Base-by-base conservation (phyloP, 2,797 vertebrate genomes). In the Pipistrellus pygmaeus region DNA sequence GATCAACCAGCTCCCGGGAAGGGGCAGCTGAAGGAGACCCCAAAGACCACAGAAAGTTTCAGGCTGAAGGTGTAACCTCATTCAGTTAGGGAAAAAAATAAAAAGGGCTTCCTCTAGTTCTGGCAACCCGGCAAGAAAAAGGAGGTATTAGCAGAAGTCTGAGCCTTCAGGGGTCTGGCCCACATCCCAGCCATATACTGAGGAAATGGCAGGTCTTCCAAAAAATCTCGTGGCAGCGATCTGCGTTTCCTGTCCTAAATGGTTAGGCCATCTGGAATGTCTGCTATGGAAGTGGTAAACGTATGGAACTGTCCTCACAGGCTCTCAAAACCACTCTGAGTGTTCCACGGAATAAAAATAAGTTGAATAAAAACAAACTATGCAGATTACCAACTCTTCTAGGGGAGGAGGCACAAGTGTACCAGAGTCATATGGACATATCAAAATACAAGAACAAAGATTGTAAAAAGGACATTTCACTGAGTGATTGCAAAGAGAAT, bases 171-270 rank as follows among this genome's bases (percentile, higher is more conserved):
- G 96, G 96, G 41, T 94, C 96, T 97, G 96, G 96, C 96, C 91
- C 76, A 90, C 82, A 91, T 96, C 96, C 96, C 95, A 97, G 95
- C 88, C 94, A 51, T 94, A 96, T 95, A 96, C 96, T 91, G 91
- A 95, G 94, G 95, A 96, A 92, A 96, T 96, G 96, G 91, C 91
- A 94, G 88, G 88, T 92, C 94, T 97, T 96, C 93, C 97, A 96
- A 93, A 97, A 94, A 95, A 93, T 96, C 95, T 97, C 95, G 77
- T 94, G 95, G 95, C 93, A 76, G 84, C 72, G 72, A 85, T 95
- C 87, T 48, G 64, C 92, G 88, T 88, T 97, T 97, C 96, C 96
- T 96, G 95, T 95, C 96, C 95, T 97, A 93, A 96, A 96, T 76
- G 94, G 86, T 85, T 96, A 88, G 89, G 55, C 96, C 96, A 97